Evolutionary conservation across 2,113 vertebrate species (phyloP).

Genomic region (Narcine bancroftii): DNA sequence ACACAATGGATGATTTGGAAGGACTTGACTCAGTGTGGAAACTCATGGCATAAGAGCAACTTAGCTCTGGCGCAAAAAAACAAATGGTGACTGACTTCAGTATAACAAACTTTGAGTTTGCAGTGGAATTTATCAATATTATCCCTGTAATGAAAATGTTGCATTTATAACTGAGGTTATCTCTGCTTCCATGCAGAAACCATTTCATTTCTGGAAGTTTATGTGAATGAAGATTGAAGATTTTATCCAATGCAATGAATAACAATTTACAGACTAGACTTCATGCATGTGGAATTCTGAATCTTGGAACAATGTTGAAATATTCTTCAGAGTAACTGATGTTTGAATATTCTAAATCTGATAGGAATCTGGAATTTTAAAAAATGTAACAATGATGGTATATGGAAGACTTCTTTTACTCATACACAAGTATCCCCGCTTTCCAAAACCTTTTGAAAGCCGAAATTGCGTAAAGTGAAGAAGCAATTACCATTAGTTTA

Average conservation of each 20-base stretch:
- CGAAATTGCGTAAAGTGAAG: no score
- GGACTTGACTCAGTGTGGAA: not conserved
- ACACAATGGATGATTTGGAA: not conserved
- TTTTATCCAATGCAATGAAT: not conserved
- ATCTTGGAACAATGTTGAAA: not conserved
- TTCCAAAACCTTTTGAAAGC: no score
- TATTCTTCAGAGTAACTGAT: not conserved
- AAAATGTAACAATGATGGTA: not conserved
- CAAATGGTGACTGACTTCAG: not conserved
- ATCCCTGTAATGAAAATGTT: not conserved
- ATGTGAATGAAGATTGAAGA: not conserved
- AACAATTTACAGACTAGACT: not conserved
- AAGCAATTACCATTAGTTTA: no score
- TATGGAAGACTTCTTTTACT: not conserved
- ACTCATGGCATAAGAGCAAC: not conserved
- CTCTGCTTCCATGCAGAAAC: not conserved
- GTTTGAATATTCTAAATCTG: not conserved
- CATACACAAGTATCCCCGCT: no score
- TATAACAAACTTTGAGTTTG: not conserved
- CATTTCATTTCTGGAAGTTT: not conserved
- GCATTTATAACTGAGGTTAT: not conserved
- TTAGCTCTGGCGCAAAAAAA: not conserved
- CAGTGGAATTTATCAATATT: not conserved
- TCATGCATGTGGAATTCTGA: not conserved
- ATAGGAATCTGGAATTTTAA: not conserved